Conservation (phyloP, 2,113 vertebrate species). For the Bubo blakistoni region DNA sequence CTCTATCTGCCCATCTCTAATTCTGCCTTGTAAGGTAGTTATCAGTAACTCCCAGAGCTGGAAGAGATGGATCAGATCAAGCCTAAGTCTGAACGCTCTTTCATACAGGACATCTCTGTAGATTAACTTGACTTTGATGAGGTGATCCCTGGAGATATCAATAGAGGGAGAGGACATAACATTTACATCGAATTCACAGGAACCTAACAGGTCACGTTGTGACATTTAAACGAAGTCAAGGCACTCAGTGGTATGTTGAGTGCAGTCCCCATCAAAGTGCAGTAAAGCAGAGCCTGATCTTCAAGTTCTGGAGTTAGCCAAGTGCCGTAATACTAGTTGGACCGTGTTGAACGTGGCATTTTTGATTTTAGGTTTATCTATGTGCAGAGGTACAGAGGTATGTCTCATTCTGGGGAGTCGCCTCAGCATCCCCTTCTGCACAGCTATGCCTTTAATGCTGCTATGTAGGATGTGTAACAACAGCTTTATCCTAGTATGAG, state of each 20-base stretch:
- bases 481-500: neutral
- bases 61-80: neutral
- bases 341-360: rapidly evolving
- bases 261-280: neutral
- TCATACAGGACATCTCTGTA: neutral
- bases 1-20: neutral
- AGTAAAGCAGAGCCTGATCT: neutral
- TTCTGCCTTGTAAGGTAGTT: neutral
- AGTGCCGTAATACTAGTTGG: neutral
- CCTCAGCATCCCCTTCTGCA: neutral
- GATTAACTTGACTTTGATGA: neutral
- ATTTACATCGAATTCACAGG: neutral
- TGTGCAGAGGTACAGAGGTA: neutral
- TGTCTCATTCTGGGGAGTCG: neutral
- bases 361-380: neutral
- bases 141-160: neutral
- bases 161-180: neutral
- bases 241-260: neutral
- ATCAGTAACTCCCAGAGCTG: neutral
- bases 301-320: neutral
- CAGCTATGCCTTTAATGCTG: neutral
- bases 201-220: neutral
- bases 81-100: neutral
- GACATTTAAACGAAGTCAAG: neutral
- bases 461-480: neutral